Evolutionary conservation across 2,113 vertebrate species (phyloP).

Genomic region (Notothenia coriiceps): DNA sequence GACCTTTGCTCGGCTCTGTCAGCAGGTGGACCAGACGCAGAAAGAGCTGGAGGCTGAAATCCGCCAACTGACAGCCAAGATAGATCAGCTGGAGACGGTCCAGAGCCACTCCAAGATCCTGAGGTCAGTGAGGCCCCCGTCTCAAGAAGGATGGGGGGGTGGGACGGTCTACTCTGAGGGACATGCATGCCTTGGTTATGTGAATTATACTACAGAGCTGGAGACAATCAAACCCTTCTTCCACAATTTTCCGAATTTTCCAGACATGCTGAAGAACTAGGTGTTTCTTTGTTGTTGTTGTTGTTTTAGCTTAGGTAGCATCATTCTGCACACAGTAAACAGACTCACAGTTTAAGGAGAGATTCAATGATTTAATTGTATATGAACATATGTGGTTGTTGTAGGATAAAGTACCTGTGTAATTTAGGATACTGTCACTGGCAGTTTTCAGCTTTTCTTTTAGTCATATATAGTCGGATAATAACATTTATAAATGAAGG

Average conservation of each 20-base stretch:
- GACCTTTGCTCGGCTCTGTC: constrained; percentile 94
- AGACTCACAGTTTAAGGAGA: neutral
- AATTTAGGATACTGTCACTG: no score
- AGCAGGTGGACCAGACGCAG: constrained; percentile 94
- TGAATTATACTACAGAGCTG: neutral
- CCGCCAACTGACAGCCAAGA: constrained; percentile 87
- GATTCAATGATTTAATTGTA: neutral
- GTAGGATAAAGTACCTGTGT: no score
- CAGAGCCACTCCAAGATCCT: constrained; percentile 91
- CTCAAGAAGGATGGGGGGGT: neutral
- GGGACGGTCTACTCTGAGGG: neutral
- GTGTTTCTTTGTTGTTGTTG: neutral
- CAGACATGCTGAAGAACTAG: neutral
- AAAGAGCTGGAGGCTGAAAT: constrained; percentile 91
- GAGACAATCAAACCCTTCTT: neutral
- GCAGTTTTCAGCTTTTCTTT: no score
- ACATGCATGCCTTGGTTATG: neutral
- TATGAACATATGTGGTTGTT: no score
- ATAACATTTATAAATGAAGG: neutral
- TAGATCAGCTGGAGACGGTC: constrained; percentile 90
- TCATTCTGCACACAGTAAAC: neutral
- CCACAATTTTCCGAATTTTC: neutral
- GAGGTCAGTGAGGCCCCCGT: constrained; percentile 80
- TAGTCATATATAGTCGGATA: no score
- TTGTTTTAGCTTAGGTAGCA: neutral